These are phyloP conservation scores for Clarias platycephalus DNA, from an alignment of 2,797 vertebrate species.

Conservation along the genomic window DNA sequence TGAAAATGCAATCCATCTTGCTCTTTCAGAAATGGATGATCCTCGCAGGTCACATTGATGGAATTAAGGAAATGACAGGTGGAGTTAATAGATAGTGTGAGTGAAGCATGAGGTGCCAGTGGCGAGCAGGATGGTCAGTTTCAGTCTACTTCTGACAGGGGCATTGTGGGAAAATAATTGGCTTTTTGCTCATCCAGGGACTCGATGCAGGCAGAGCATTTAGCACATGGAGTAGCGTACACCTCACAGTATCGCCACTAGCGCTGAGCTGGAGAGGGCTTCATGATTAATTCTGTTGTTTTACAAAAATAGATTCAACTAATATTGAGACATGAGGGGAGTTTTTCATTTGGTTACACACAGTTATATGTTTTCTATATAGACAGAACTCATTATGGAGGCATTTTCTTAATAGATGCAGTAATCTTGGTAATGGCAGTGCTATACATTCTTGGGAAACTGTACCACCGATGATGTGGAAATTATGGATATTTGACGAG, in stretches of 20 bases:
- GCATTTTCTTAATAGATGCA: conserved; percentile 7
- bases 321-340: conserved; percentile 27
- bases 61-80: conserved; percentile 80
- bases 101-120: conserved; percentile 70
- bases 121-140: conserved; percentile 71
- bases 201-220: conserved; percentile 68
- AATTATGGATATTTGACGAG: conserved; percentile 24
- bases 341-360: conserved; percentile 31
- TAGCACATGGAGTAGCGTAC: conserved; percentile 57
- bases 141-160: conserved; percentile 76
- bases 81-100: conserved; percentile 73
- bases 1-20: conserved; percentile 73
- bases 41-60: conserved; percentile 71
- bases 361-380: conserved; percentile 13
- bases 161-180: conserved; percentile 78
- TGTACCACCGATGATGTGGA: conserved; percentile 13
- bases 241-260: conserved; percentile 66
- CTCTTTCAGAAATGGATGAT: conserved; percentile 69
- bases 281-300: conserved; percentile 40
- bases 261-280: conserved; percentile 62
- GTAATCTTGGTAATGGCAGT: conserved; percentile 3
- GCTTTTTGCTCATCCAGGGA: conserved; percentile 68
- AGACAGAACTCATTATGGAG: conserved; percentile 34
- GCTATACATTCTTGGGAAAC: conserved; percentile 13
- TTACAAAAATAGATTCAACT: conserved; percentile 24